Base-by-base conservation (phyloP, 2,113 vertebrate genomes). In the Ornithorhynchus anatinus region DNA sequence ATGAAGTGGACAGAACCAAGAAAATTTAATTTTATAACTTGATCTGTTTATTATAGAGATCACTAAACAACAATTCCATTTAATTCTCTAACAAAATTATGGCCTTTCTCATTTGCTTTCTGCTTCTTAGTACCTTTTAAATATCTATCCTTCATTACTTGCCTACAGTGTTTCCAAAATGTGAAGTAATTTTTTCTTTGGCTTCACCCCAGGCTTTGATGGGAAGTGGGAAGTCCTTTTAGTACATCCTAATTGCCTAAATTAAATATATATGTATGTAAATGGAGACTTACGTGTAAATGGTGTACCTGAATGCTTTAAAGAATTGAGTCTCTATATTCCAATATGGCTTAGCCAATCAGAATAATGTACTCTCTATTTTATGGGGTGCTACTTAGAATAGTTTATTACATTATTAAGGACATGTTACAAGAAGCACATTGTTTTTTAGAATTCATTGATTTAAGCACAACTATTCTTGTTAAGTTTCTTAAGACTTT, bases 391-490 rank as follows among this genome's bases (percentile, higher is more conserved):
- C 63, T 59, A 77, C 66, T 81, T 77, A 85, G 80, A 72, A 69
- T 81, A 68, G 75, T 87, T 87, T 85, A 88, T 73, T 77, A 45
- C 72, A 57, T 84, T 88, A 80, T 84, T 88, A 85, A 88, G 61
- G 67, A 45, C 70, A 68, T 68, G 70, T 85, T 80, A 85, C 78
- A 80, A 73, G 80, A 75, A 80, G 75, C 70, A 84, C 83, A 84
- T 73, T 85, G 86, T 85, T 88, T 78, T 87, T 87, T 87, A 85
- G 82, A 78, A 88, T 60, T 84, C 83, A 85, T 84, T 85, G 80
- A 88, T 85, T 85, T 84, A 84, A 80, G 63, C 54, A 77, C 75
- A 85, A 80, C 69, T 80, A 65, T 81, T 82, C 83, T 85, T 85
- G 81, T 80, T 81, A 88, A 80, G 80, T 88, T 85, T 73, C 45